These are phyloP conservation scores for Condylura cristata DNA, from an alignment of 2,113 vertebrate species.

Conservation along the genomic window DNA sequence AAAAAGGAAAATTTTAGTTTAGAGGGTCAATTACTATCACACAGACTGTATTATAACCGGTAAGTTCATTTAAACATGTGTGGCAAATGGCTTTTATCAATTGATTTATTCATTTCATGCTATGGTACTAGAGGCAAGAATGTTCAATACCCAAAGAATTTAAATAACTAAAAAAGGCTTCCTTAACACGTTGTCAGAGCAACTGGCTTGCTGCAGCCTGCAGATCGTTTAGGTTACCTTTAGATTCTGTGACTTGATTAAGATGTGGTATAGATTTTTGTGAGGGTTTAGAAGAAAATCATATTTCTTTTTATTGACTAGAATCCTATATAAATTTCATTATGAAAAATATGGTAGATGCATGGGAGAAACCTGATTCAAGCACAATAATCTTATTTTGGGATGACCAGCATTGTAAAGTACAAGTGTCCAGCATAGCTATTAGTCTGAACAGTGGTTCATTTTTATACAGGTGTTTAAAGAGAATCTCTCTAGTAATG, in stretches of 20 bases:
- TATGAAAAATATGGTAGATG: conserved; percentile 68
- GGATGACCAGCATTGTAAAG: background rate
- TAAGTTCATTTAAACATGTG: conserved; percentile 32
- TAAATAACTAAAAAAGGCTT: conserved; percentile 31
- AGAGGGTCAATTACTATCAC: background rate
- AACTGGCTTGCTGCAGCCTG: background rate
- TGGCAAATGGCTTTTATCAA: conserved; percentile 14
- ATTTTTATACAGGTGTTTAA: conserved; percentile 1
- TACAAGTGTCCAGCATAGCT: background rate
- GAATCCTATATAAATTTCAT: conserved; percentile 76
- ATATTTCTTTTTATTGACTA: conserved; percentile 76
- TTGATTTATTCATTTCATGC: conserved; percentile 50
- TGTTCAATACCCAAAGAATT: conserved; percentile 7
- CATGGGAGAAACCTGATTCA: conserved; percentile 62
- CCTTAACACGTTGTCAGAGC: conserved; percentile 62
- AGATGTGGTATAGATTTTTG: conserved; percentile 78
- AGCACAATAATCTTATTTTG: conserved; percentile 61
- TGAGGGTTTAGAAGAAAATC: conserved; percentile 75
- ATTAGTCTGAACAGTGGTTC: background rate
- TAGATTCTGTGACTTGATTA: conserved; percentile 71
- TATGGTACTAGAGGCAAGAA: background rate
- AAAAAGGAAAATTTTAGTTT: conserved; percentile 36
- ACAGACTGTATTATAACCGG: conserved; percentile 34
- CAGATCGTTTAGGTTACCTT: background rate
- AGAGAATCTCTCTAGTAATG: background rate